A percentile compares a stretch with the other conserved stretches of the same genome.
Evolutionary conservation across 2,113 vertebrate species (phyloP).

Genomic region (human): GRCh38 chr3:156025001-156025500

Average conservation of each 20-base stretch:
- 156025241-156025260: background rate
- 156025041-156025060: background rate
- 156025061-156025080: rapidly evolving
- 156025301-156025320: background rate
- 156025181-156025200: background rate
- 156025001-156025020: too few relatives aligned
- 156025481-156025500: background rate
- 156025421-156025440: background rate
- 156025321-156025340: background rate
- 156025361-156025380: background rate
- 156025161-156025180: background rate
- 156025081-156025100: background rate
- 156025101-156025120: rapidly evolving
- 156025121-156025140: background rate
- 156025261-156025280: background rate
- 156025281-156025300: background rate
- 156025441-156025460: background rate
- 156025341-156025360: background rate
- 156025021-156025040: background rate
- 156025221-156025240: background rate
- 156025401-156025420: background rate
- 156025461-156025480: background rate
- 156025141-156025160: background rate
- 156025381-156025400: background rate
- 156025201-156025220: background rate